Base-by-base conservation (phyloP, 2,113 vertebrate species). In the Sorex fumeus region DNA sequence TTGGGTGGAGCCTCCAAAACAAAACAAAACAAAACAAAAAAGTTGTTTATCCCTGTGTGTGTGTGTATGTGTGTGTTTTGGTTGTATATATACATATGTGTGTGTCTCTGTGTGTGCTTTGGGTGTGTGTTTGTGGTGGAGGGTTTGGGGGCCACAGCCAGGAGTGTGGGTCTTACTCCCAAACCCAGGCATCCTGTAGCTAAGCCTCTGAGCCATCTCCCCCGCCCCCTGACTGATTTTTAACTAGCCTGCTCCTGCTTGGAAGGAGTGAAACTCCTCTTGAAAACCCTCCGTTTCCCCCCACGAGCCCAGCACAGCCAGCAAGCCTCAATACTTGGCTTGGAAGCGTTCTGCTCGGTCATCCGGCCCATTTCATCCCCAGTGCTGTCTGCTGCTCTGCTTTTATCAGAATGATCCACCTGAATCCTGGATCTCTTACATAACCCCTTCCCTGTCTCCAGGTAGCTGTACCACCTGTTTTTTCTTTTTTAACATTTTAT, bases 301-400 rank as follows among this genome's bases (percentile, higher is more conserved):
- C 69, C 88, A 28, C 62, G 53, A 50, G 36, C n/a, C 74, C 72
- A 36, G 76, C 71, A 9, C 12, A 40, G 16, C 15, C 28, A 28
- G 62, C 50, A 50, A 40, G 62, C 50, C 2, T 89, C 8, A 5
- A 25, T 32, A 53, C 25, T 28, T 83, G 23, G 2, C 50, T 69
- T 43, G 21, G 27, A 21, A 83, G 66, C 83, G 71, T 81, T 91
- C 43, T 15, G n/a, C 4, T 30, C 30, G 57, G 8, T 70, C 10
- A 8, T 50, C 81, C 87, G 72, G 45, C 86, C 57, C 64, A 79
- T 76, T 93, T 92, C 36, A 84, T 87, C 47, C n/a, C 32, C 27
- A 76, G 4, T 27, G 45, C 60, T 89, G 30, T 36, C 30, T 77
- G 9, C 80, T 85, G 13, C 9, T 87, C 67, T 67, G n/a, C 10